A percentile compares a stretch with the other conserved stretches of the same genome.
Conservation (phyloP, 1,140 invertebrate species). For the Penaeus indicus region DNA sequence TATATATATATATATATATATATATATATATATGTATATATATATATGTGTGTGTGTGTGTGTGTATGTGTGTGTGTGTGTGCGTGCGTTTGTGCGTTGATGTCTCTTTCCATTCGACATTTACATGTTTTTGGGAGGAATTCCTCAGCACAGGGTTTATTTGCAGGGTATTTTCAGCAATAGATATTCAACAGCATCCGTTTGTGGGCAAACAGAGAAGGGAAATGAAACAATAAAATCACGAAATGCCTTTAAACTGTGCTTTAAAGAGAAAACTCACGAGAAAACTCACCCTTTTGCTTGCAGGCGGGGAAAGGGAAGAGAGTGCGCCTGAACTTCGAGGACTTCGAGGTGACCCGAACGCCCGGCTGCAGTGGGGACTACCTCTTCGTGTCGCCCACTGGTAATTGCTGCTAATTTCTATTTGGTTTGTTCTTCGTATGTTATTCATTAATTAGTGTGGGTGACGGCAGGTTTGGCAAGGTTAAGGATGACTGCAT, state of each 20-base stretch:
- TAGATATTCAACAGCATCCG: too few species aligned
- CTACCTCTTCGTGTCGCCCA: conserved; percentile 33
- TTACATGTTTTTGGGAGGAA: too few species aligned
- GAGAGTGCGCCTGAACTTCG: conserved; percentile 38
- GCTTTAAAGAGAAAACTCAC: background rate
- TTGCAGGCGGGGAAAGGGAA: conserved; percentile 51
- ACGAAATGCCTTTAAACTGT: background rate
- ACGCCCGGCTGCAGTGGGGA: conserved; percentile 36
- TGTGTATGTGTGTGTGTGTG: too few species aligned
- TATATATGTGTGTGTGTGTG: background rate
- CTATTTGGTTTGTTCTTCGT: background rate
- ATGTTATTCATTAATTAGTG: background rate
- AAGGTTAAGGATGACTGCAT: too few species aligned
- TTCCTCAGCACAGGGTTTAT: too few species aligned
- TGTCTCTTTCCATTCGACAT: too few species aligned
- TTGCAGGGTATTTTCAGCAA: too few species aligned
- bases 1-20: background rate
- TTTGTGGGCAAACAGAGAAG: background rate
- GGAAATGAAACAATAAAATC: background rate
- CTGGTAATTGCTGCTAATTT: conserved; percentile 22
- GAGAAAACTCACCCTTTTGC: background rate
- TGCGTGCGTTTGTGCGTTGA: too few species aligned
- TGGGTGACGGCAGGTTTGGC: too few species aligned
- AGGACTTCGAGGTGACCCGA: conserved; percentile 55
- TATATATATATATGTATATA: background rate